Conservation (phyloP, 2,797 vertebrate genomes). For the Diplodus puntazzo region DNA sequence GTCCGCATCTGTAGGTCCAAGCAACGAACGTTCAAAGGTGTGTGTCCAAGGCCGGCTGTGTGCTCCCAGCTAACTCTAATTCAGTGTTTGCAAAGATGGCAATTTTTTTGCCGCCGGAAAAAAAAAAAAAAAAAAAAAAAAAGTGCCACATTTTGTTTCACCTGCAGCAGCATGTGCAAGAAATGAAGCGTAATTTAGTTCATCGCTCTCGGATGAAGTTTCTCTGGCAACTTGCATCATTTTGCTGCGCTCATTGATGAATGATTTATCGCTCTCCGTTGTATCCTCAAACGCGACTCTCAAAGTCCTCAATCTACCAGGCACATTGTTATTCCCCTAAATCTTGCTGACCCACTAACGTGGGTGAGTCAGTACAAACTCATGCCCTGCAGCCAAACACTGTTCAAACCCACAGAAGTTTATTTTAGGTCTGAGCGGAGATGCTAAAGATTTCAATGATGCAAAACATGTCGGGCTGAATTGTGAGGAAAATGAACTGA, state of each 20-base stretch:
- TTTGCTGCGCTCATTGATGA: neutral
- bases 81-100: neutral
- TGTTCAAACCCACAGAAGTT: neutral
- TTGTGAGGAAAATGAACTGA: neutral
- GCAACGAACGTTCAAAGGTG: neutral
- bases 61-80: neutral
- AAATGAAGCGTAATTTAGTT: neutral
- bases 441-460: neutral
- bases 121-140: neutral
- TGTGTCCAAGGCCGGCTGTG: neutral
- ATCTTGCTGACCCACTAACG: neutral
- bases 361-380: neutral
- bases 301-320: neutral
- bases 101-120: too few species aligned
- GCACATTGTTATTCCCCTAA: neutral
- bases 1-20: neutral
- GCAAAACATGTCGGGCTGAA: neutral
- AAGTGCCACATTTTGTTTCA: neutral
- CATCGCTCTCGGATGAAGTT: neutral
- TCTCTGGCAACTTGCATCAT: neutral
- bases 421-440: neutral
- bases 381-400: neutral
- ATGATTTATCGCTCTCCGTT: neutral
- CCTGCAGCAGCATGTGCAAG: neutral
- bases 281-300: neutral